A percentile compares a stretch with the other conserved stretches of the same genome.
Evolutionary conservation across 2,113 vertebrate genomes (phyloP).

Genomic region (Colossoma macropomum): DNA sequence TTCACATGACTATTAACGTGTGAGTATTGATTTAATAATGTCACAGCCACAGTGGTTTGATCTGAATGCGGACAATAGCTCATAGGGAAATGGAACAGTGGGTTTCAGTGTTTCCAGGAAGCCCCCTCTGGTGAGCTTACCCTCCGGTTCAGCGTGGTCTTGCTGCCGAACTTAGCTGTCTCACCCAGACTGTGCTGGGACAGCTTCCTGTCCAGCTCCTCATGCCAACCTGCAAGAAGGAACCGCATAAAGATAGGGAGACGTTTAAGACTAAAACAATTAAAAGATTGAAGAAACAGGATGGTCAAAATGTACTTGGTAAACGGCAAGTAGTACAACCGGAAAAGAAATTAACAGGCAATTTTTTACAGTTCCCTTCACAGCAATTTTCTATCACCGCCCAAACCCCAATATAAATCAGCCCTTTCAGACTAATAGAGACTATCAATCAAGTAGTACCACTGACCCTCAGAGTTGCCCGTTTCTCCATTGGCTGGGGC

Average conservation of each 20-base stretch:
- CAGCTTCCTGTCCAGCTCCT: conserved; percentile 91
- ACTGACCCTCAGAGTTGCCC: conserved; percentile 72
- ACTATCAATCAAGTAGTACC: background rate
- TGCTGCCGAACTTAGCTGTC: conserved; percentile 89
- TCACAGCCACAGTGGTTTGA: no score
- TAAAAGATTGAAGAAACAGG: background rate
- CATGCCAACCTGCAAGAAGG: conserved; percentile 80
- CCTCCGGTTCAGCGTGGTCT: conserved; percentile 88
- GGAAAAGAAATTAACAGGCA: background rate
- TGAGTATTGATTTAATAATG: no score
- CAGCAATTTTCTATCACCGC: background rate
- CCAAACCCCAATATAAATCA: background rate
- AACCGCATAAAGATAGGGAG: background rate
- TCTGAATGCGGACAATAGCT: no score
- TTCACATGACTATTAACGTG: background rate
- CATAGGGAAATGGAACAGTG: no score
- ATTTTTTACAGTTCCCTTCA: background rate
- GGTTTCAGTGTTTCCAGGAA: background rate
- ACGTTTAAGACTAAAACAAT: background rate
- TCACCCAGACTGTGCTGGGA: conserved; percentile 95
- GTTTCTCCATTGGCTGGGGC: conserved; percentile 86
- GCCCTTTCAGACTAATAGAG: background rate
- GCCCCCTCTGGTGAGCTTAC: conserved; percentile 71
- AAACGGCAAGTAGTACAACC: background rate
- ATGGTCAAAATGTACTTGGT: background rate